Conservation (phyloP, 2,113 vertebrate species). For the Felis catus region DNA sequence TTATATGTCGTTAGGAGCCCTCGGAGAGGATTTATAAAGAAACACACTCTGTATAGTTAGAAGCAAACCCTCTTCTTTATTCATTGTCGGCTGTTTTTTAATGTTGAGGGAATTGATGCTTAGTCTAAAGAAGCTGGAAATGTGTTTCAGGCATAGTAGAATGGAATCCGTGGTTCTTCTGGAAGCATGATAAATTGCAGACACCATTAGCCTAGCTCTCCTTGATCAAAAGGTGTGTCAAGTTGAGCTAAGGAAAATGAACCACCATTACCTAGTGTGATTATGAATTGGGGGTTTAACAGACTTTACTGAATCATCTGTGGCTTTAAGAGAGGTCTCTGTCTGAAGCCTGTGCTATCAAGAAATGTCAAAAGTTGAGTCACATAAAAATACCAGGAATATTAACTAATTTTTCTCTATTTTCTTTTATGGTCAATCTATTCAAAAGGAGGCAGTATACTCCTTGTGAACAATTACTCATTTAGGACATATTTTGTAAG, state of each 20-base stretch:
- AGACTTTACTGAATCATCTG: constrained; percentile 29
- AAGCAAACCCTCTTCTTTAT: constrained; percentile 50
- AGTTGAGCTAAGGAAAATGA: constrained; percentile 12
- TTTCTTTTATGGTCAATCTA: background rate
- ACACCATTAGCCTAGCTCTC: constrained; percentile 17
- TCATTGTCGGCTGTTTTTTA: constrained; percentile 53
- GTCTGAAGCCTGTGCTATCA: background rate
- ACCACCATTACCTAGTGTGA: background rate
- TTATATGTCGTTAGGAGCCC: constrained; percentile 62
- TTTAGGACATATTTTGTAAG: background rate
- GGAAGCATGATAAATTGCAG: background rate
- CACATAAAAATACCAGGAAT: background rate
- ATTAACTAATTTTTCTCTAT: background rate
- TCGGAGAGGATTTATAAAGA: constrained; percentile 60
- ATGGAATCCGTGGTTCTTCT: constrained; percentile 26
- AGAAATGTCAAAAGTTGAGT: constrained; percentile 14
- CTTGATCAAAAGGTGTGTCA: constrained; percentile 51
- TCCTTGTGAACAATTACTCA: background rate
- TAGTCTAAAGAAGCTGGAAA: constrained; percentile 49
- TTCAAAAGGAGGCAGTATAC: background rate
- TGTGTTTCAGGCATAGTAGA: background rate
- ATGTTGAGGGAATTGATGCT: constrained; percentile 52
- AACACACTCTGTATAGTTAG: constrained; percentile 50
- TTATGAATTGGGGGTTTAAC: constrained; percentile 24
- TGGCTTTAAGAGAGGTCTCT: constrained; percentile 9